These are phyloP conservation scores for Coenobita brevimanus DNA, from an alignment of 1,140 invertebrate genomes.

Conservation along the genomic window DNA sequence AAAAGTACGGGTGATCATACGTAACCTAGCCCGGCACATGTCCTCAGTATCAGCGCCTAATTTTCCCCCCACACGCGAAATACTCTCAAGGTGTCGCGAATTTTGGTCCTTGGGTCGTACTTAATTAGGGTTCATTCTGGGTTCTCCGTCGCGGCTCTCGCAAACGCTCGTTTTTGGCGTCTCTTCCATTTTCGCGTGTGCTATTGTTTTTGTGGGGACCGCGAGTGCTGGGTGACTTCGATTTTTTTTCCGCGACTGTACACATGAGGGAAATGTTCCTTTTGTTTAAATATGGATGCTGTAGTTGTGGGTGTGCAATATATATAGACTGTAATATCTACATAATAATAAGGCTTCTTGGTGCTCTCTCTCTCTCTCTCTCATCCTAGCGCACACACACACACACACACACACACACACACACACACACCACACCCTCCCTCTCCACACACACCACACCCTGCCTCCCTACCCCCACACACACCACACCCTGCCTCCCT, in stretches of 20 bases:
- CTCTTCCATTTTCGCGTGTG: constrained; percentile 24
- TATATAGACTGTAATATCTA: not conserved
- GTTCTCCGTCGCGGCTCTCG: constrained; percentile 9
- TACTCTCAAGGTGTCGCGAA: constrained; percentile 61
- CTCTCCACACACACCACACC: not conserved
- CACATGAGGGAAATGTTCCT: not conserved
- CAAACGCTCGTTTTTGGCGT: constrained; percentile 18
- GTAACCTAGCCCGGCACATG: constrained; percentile 56
- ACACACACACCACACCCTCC: not conserved
- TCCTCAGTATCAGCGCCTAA: constrained; percentile 57
- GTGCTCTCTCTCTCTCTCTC: too few relatives aligned
- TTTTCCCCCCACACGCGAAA: constrained; percentile 58
- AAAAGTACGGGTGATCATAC: constrained; percentile 61
- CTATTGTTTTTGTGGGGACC: constrained; percentile 35
- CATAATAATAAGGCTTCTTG: not conserved
- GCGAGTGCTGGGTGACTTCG: not conserved
- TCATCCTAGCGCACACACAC: constrained; percentile 1
- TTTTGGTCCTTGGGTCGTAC: constrained; percentile 65
- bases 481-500: constrained; percentile 11
- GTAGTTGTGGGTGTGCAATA: too few relatives aligned
- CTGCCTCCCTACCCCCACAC: not conserved
- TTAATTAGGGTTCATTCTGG: constrained; percentile 63
- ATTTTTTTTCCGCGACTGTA: not conserved
- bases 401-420: constrained; percentile 30
- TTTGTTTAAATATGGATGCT: not conserved